Conservation (phyloP, 35 echinoderm and acorn worm species). For the Amphiura filiformis region DNA sequence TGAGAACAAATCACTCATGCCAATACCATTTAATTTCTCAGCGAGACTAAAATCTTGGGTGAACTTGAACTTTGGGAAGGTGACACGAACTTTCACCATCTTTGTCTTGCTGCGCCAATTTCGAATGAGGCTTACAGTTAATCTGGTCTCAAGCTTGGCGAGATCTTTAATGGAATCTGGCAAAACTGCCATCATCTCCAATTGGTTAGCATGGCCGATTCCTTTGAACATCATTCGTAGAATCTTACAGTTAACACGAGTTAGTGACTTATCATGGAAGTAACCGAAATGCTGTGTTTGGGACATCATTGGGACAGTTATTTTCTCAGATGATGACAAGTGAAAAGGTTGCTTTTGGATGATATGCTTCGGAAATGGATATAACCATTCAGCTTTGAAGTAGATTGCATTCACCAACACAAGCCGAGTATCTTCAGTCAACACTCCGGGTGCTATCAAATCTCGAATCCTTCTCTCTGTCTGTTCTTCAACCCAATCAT, state of each 20-base stretch:
- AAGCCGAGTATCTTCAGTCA: conserved; percentile 28
- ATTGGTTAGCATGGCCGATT: conserved; percentile 3
- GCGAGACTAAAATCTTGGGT: conserved; percentile 20
- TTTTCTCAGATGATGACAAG: not conserved
- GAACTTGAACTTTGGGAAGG: conserved; percentile 43
- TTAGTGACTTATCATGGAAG: not conserved
- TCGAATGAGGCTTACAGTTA: not conserved
- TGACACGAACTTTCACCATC: conserved; percentile 18
- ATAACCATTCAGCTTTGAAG: conserved; percentile 51
- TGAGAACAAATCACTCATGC: conserved; percentile 57
- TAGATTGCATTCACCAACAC: conserved; percentile 70
- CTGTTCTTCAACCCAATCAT: conserved; percentile 50
- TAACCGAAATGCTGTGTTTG: conserved; percentile 6
- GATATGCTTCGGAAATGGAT: conserved; percentile 3
- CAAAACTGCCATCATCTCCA: conserved; percentile 44
- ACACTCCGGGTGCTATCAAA: conserved; percentile 16
- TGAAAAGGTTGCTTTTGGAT: conserved; percentile 6
- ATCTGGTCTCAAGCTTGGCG: conserved; percentile 19
- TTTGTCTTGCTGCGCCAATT: not conserved
- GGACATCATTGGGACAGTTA: conserved; percentile 33
- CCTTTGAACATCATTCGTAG: conserved; percentile 42
- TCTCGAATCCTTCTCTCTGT: conserved; percentile 36
- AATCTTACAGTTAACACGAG: conserved; percentile 26
- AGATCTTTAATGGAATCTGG: conserved; percentile 43
- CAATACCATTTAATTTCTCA: conserved; percentile 15